A percentile compares a stretch with the other conserved stretches of the same genome.
Evolutionary conservation across 2,888 invertebrate genomes (phyloP).

Genomic region (Salticus scenicus): DNA sequence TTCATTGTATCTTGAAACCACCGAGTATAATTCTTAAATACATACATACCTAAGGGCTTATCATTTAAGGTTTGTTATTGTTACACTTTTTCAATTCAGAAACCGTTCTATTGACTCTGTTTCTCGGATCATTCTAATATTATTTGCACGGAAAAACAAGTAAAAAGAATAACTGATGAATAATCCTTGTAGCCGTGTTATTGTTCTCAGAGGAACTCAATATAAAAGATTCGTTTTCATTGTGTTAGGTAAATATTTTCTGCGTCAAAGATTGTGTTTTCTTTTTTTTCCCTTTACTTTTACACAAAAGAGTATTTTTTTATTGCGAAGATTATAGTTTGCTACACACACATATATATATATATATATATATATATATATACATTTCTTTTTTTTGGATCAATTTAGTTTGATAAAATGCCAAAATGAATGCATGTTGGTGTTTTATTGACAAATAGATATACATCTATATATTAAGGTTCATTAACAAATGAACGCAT

Average conservation of each 20-base stretch:
- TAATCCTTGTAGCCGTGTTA: slow-evolving; percentile 49
- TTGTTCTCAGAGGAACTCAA: slow-evolving; percentile 60
- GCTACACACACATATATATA: too few relatives aligned
- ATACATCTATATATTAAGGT: too few relatives aligned
- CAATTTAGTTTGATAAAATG: too few relatives aligned
- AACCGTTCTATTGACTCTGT: slow-evolving; percentile 52
- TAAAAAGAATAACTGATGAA: slow-evolving; percentile 22
- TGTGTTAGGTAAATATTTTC: slow-evolving; percentile 66
- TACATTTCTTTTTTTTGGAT: too few relatives aligned
- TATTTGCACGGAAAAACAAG: slow-evolving; percentile 24
- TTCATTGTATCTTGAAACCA: slow-evolving; percentile 40
- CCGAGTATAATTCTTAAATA: slow-evolving; percentile 32
- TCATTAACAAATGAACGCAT: too few relatives aligned
- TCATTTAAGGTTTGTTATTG: slow-evolving; percentile 40
- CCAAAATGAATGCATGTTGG: too few relatives aligned
- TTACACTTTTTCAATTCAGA: slow-evolving; percentile 36
- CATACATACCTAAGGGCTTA: slow-evolving; percentile 17
- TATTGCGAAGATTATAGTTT: too few relatives aligned
- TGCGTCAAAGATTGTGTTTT: slow-evolving; percentile 34
- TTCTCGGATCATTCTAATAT: slow-evolving; percentile 25
- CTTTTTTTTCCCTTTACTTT: too few relatives aligned
- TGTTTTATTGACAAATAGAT: too few relatives aligned
- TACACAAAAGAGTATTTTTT: too few relatives aligned
- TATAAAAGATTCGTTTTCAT: slow-evolving; percentile 59
- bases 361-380: too few relatives aligned